These are phyloP conservation scores for Xyrichtys novacula DNA, from an alignment of 2,797 vertebrate species.

Conservation along the genomic window DNA sequence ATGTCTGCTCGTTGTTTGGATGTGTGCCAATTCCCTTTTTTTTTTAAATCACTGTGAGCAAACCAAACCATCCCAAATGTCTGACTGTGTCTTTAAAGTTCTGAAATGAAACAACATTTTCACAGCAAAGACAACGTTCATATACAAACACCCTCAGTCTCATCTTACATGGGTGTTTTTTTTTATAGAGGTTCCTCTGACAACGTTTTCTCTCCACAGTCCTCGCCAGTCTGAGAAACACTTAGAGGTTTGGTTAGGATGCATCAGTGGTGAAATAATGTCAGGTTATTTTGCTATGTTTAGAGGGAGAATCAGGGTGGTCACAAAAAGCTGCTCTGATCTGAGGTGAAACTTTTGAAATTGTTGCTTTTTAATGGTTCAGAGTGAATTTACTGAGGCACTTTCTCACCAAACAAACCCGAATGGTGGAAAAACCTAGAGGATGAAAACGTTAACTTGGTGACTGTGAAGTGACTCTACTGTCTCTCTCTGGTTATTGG, in stretches of 20 bases:
- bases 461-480: neutral
- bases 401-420: too few relatives aligned
- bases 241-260: too few relatives aligned
- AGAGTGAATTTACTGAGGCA: too few relatives aligned
- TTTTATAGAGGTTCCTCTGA: too few relatives aligned
- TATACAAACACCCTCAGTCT: neutral
- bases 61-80: neutral
- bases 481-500: constrained; percentile 5
- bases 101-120: neutral
- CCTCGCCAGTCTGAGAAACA: too few relatives aligned
- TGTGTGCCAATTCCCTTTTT: too few relatives aligned
- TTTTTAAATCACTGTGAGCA: neutral
- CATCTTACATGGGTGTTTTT: neutral
- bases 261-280: neutral
- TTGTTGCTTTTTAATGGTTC: too few relatives aligned
- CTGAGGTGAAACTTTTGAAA: too few relatives aligned
- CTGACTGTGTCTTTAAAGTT: neutral
- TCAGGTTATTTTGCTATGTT: neutral
- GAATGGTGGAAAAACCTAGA: neutral
- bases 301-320: neutral
- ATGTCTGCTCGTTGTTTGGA: too few relatives aligned
- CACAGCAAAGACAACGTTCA: neutral
- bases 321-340: neutral
- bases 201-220: neutral
- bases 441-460: neutral